Evolutionary conservation across 2,888 invertebrate species (phyloP).

Genomic region (Clivina fossor): DNA sequence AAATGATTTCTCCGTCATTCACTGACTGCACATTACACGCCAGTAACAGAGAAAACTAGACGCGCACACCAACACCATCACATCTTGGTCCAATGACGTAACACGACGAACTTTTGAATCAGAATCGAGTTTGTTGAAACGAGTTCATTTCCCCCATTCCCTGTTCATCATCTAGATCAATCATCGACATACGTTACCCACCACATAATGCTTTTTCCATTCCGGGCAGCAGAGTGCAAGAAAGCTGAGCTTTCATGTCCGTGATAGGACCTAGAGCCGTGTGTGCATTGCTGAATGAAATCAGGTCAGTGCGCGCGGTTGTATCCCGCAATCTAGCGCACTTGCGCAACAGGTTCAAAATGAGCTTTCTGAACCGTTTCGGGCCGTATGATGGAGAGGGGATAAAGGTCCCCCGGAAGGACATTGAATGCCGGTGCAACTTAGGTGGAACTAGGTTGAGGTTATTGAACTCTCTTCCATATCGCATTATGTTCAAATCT

Average conservation of each 20-base stretch:
- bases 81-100: constrained; percentile 16
- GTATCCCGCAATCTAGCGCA: constrained; percentile 26
- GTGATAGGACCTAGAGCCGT: not conserved
- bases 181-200: constrained; percentile 11
- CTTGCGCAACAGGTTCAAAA: constrained; percentile 30
- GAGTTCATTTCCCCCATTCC: constrained; percentile 23
- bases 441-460: constrained; percentile 14
- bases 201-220: not conserved
- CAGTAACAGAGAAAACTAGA: too few relatives aligned
- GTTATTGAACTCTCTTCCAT: constrained; percentile 8
- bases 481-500: too few relatives aligned
- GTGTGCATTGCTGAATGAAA: constrained; percentile 20
- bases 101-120: too few relatives aligned
- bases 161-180: not conserved
- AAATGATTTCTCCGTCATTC: too few relatives aligned
- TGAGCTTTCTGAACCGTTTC: constrained; percentile 13
- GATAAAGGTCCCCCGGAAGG: not conserved
- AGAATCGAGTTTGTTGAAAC: constrained; percentile 28
- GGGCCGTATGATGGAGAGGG: not conserved
- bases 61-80: not conserved
- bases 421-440: constrained; percentile 5
- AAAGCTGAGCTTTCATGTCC: not conserved
- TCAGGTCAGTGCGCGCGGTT: constrained; percentile 30
- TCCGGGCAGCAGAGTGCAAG: not conserved
- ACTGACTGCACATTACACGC: too few relatives aligned